These are phyloP conservation scores for Anomalospiza imberbis DNA, from an alignment of 2,797 vertebrate genomes.

Conservation along the genomic window DNA sequence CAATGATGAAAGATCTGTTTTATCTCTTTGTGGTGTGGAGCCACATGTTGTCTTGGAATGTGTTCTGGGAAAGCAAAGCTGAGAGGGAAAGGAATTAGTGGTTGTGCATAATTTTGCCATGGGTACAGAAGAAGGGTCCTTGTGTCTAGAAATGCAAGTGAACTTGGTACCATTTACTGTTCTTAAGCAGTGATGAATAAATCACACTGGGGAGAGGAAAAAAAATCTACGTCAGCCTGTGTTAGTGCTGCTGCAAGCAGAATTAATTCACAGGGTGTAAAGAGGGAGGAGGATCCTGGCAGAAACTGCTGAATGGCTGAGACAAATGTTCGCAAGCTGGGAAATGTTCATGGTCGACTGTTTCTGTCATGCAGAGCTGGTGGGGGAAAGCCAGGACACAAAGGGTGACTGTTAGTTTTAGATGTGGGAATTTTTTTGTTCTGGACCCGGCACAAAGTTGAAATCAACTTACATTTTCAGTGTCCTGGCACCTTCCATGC, in stretches of 20 bases:
- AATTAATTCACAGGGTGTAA: conserved; percentile 53
- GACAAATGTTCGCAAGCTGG: neutral
- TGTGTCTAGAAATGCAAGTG: neutral
- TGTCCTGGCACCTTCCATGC: neutral
- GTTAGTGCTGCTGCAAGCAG: conserved; percentile 53
- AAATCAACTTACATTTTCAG: neutral
- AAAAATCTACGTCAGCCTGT: neutral
- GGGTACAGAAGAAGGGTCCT: neutral
- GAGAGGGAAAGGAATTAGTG: neutral
- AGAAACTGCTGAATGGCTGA: conserved; percentile 57
- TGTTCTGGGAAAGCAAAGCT: neutral
- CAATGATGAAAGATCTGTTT: neutral
- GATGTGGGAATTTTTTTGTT: accelerated
- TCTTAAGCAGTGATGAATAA: neutral
- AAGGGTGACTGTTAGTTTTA: neutral
- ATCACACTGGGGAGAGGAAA: neutral
- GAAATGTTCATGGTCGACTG: conserved; percentile 12
- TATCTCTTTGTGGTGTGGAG: conserved; percentile 11
- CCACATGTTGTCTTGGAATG: neutral
- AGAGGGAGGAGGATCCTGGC: conserved; percentile 32
- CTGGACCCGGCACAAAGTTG: neutral
- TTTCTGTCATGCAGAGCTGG: conserved; percentile 20
- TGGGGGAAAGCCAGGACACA: neutral
- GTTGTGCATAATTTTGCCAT: neutral
- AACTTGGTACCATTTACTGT: neutral